Base-by-base conservation (phyloP, 2,113 vertebrate species). In the Ptilonorhynchus violaceus region DNA sequence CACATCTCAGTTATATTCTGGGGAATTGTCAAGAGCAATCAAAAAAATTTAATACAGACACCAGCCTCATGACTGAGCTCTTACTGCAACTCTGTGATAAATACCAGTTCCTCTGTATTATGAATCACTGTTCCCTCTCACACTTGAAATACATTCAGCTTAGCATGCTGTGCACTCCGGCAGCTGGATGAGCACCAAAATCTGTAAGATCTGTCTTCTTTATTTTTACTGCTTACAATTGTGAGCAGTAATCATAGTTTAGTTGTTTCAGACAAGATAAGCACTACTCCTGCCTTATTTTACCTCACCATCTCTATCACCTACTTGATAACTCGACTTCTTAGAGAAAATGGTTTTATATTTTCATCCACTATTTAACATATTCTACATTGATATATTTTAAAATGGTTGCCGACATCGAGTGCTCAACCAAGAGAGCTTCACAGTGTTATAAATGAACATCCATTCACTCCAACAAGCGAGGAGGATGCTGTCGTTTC, bases 1-100 rank as follows among this genome's bases (percentile, higher is more conserved):
- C 4, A 0, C 7, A 80, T 37, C 47, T 60, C 3, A 0, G 24
- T 1, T 49, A 31, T 16, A 15, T 37, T 72, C 64, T 8, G 7
- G 31, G 35, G 16, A 92, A 33, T 1, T 44, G 33, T 47, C 46
- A 69, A 47, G 17, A 88, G 56, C 25, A 64, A 62, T 56, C 33
- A 47, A 64, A 58, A 55, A 80, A 69, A 78, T 10, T 53, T 63
- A 64, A 25, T 2, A 2, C 1, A 2, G 77, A 46, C 39, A 82
- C 4, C 24, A 72, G 73, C 31, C 63, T 81, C 60, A 49, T 7
- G 23, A 44, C 64, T 10, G n/a, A 89, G 69, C 31, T 76, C 81
- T 41, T 37, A 49, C 20, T 73, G 82, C 37, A 85, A 18, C 31
- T 70, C 70, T 28, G 39, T 27, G 42, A 78, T 6, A 35, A 89